Evolutionary conservation across 2,888 invertebrate species (phyloP), one percentile per base, ranked within the genome.

Genomic region (Xestia rhomboidea): DNA sequence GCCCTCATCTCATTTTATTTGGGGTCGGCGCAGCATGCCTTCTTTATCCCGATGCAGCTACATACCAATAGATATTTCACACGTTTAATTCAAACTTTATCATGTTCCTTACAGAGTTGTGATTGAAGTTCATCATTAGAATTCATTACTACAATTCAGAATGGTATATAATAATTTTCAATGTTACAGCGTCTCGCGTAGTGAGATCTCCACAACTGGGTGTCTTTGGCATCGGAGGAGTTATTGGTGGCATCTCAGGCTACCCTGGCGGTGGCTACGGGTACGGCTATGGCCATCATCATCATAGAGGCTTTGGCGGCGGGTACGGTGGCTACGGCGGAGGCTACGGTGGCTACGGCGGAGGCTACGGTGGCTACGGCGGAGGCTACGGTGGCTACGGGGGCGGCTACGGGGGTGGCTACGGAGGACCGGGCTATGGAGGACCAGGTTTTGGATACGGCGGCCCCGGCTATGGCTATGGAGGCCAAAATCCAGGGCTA

Each of bases 191-290:
- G 1, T 54, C n/a, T 0, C 84, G 81, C 0, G 79, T 83, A 54
- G 51, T 5, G 11, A 68, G 81, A 68, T 81, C 81, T 63, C 82
- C 82, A 34, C 82, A 84, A 2, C 27, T 81, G 0, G 81, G 84
- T 7, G 80, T 66, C 0, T 79, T 81, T 46, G 81, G 81, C 0
- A 11, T 81, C 6, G 81, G 81, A 10, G 81, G 81, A 46, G 54
- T 73, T 21, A 84, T 81, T 38, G 81, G 84, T 1, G 81, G 80
- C 0, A 18, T 80, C n/a, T 63, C 75, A 8, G 51, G 44, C 15
- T 82, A 60, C 21, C 79, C 79, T 15, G 63, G 62, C 2, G 64
- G 64, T 0, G 54, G 44, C 10, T 49, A 67, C 41, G 75, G 67
- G 0, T 60, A 44, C n/a, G 75, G 67, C 5, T 60, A 44, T 15